Base-by-base conservation (phyloP, 2,113 vertebrate species). In the Butorides virescens region DNA sequence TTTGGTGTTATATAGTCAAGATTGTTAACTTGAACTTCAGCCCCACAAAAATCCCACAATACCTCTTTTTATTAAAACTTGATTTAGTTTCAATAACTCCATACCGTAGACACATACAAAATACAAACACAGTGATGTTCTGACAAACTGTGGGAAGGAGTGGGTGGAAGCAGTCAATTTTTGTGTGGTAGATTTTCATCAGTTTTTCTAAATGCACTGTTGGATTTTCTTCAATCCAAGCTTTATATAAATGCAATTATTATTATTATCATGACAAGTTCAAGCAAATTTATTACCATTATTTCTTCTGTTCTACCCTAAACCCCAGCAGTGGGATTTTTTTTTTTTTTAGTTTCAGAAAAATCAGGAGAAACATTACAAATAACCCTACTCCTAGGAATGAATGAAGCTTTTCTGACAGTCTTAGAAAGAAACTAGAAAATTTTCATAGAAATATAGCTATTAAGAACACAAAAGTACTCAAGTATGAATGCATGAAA, bases 41-140 rank as follows among this genome's bases (percentile, higher is more conserved):
- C 25, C 25, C 32, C 26, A 49, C 70, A 94, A 61, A 91, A 95
- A 80, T 53, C 58, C 46, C 88, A 90, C 42, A 71, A 29, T 84
- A 72, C 21, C 11, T 30, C 58, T 26, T 75, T 89, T 92, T 88
- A 95, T 95, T 95, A 95, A 95, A 97, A 89, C 9, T 14, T 88
- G n/a, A 47, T 53, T 71, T 67, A 67, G 21, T 74, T 88, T 89
- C 55, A 85, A 61, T 91, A 77, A 80, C 7, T 91, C 20, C 47
- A 53, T 80, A 70, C 2, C 7, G 2, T 32, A 84, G 42, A 42
- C 11, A 42, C 13, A 82, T 66, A 90, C 67, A 66, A 88, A 94
- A 75, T 19, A 92, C 39, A 85, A 91, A 75, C 34, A 65, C 15
- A 8, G 13, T 42, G 20, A 32, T 81, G 26, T 61, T 67, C 82